Base-by-base conservation (phyloP, 1,140 invertebrate genomes). In the Acromyrmex echinatior region DNA sequence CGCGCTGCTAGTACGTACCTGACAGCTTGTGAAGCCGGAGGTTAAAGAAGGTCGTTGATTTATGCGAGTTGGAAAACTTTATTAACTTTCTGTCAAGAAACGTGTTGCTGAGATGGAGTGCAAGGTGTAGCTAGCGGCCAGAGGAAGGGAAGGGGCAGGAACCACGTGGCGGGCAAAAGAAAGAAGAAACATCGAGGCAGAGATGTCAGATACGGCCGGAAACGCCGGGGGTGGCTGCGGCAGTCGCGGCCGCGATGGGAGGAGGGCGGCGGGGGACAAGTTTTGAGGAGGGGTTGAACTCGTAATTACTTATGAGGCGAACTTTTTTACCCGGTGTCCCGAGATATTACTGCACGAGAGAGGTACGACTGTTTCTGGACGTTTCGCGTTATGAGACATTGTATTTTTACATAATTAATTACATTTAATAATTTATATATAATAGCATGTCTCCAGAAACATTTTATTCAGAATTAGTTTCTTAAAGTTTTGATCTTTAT, bases 21-120 rank as follows among this genome's bases (percentile, higher is more conserved):
- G 70, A 21, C 71, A 89, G 76, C 28, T 28, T 21, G 70, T 66
- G 60, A 84, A 86, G 80, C 79, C 87, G 45, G 60, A 84, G 63
- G 87, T 87, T 84, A 88, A 90, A 84, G 91, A 88, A 93, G 86
- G 87, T 89, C 91, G 91, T 88, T 93, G 92, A 93, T 93, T 93
- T 93, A 93, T 93, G 92, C 89, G 90, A 92, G 92, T 92, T 93
- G 88, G 86, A 91, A 92, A 93, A 93, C 90, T 93, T 93, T 93
- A 93, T 92, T 90, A 93, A 93, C 92, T 92, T 87, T 91, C 90
- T 92, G 91, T 92, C 89, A 92, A 92, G 87, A 90, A 87, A 89
- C 85, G 86, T 84, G 91, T 90, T 90, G 86, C 82, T 88, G 60
- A 5, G 62, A 79, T 84, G 68, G 78, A 76, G 87, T 86, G 68